Evolutionary conservation across 1,140 invertebrate species (phyloP).

Genomic region (Ceratina australensis): DNA sequence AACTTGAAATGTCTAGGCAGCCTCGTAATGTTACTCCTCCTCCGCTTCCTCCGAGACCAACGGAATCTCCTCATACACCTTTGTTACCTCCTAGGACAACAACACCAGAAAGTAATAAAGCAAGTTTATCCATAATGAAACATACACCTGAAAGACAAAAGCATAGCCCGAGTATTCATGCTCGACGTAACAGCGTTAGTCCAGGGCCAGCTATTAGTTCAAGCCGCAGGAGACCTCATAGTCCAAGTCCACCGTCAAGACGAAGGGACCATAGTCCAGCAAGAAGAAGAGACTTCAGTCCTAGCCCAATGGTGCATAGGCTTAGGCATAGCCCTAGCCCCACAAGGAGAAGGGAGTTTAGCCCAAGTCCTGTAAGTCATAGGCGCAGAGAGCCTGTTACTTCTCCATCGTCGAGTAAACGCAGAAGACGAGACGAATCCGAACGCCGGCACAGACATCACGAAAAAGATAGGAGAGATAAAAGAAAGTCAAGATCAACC

Average conservation of each 20-base stretch:
- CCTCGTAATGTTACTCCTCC: slow-evolving; percentile 73
- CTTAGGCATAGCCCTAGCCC: slow-evolving; percentile 74
- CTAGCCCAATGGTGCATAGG: slow-evolving; percentile 66
- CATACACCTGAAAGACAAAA: slow-evolving; percentile 69
- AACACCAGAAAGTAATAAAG: slow-evolving; percentile 71
- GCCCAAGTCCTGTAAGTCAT: slow-evolving; percentile 65
- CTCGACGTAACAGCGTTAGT: slow-evolving; percentile 58
- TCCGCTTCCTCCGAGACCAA: slow-evolving; percentile 67
- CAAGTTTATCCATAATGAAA: slow-evolving; percentile 47
- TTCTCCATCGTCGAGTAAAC: slow-evolving; percentile 71
- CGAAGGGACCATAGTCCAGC: slow-evolving; percentile 72
- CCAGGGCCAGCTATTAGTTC: slow-evolving; percentile 55
- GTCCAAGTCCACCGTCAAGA: slow-evolving; percentile 70
- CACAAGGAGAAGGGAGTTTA: slow-evolving; percentile 66
- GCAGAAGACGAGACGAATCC: slow-evolving; percentile 73
- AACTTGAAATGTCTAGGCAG: slow-evolving; percentile 71
- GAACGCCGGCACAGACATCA: slow-evolving; percentile 77
- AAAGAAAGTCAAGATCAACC: slow-evolving; percentile 71
- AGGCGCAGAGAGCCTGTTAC: slow-evolving; percentile 62
- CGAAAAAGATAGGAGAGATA: slow-evolving; percentile 75
- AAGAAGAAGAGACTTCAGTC: slow-evolving; percentile 75
- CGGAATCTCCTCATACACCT: slow-evolving; percentile 81
- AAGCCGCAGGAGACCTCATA: slow-evolving; percentile 69
- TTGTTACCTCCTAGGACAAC: slow-evolving; percentile 79
- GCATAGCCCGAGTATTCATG: slow-evolving; percentile 67